Percentiles rank a stretch among this genome's conserved stretches.
phyloP scores from a whole-genome alignment of 1,140 invertebrate genomes.

The Medauroidea extradentata region DNA sequence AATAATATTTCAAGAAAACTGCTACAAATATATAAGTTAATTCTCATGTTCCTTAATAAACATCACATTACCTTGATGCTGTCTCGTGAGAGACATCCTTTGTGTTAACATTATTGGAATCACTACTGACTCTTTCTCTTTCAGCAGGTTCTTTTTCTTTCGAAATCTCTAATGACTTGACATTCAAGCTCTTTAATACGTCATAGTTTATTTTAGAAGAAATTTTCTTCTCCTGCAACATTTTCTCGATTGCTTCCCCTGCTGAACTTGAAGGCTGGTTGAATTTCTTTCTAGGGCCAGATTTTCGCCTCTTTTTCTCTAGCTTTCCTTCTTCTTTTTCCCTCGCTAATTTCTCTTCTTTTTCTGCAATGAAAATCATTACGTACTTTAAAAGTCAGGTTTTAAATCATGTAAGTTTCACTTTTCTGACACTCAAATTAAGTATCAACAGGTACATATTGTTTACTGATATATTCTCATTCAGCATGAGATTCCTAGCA shows the following conservation, averaged over 20 bases:
- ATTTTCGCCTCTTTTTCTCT: slow-evolving; percentile 64
- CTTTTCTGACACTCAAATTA: neutral
- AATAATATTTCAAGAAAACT: neutral
- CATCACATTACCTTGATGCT: neutral
- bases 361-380: slow-evolving; percentile 58
- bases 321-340: slow-evolving; percentile 75
- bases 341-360: slow-evolving; percentile 68
- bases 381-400: neutral
- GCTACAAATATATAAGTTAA: neutral
- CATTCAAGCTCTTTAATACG: slow-evolving; percentile 78
- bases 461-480: too few relatives aligned
- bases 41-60: neutral
- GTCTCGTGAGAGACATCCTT: neutral
- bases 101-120: neutral
- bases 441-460: neutral
- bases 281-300: slow-evolving; percentile 11
- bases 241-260: slow-evolving; percentile 90
- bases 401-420: neutral
- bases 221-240: slow-evolving; percentile 91
- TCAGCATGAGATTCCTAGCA: too few relatives aligned
- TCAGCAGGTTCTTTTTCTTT: neutral
- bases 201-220: slow-evolving; percentile 98
- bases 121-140: neutral
- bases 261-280: slow-evolving; percentile 18
- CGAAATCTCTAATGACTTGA: slow-evolving; percentile 4